phyloP scores from a whole-genome alignment of 92 coral and sea anemone genomes.

The Siderastrea siderea region DNA sequence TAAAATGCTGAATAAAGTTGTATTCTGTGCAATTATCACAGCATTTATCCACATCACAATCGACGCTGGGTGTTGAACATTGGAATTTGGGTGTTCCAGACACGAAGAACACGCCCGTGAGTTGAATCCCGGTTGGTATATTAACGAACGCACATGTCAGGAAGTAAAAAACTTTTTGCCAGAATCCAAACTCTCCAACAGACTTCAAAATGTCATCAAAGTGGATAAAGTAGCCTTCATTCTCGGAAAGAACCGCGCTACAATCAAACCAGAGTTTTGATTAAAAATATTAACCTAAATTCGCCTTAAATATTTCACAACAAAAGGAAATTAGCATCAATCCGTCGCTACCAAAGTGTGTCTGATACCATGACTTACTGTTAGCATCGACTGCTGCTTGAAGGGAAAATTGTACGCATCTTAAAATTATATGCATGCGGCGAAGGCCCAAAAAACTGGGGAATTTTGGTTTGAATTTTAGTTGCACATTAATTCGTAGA shows the following conservation, averaged over 20 bases:
- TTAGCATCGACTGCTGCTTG: too few species aligned
- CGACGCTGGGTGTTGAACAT: constrained; percentile 37
- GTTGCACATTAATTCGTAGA: too few species aligned
- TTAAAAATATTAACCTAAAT: background rate
- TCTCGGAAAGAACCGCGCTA: background rate
- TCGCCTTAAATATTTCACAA: too few species aligned
- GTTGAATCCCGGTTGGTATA: constrained; percentile 68
- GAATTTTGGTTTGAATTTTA: too few species aligned
- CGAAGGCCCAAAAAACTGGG: too few species aligned
- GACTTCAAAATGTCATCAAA: constrained; percentile 78
- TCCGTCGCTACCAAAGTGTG: too few species aligned
- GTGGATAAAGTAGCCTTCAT: background rate
- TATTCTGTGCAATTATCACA: constrained; percentile 73
- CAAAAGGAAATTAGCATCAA: too few species aligned
- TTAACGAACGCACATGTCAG: constrained; percentile 72
- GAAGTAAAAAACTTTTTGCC: constrained; percentile 58
- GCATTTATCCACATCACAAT: constrained; percentile 69
- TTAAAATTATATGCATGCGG: too few species aligned
- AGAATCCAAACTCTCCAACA: constrained; percentile 82
- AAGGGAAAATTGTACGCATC: too few species aligned
- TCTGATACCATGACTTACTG: too few species aligned
- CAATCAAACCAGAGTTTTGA: background rate
- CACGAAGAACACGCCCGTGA: constrained; percentile 67
- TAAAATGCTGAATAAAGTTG: constrained; percentile 48
- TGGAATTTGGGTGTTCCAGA: constrained; percentile 73